Percentiles rank a stretch among this genome's conserved stretches.
Evolutionary conservation across 2,113 vertebrate species (phyloP).

Genomic region (Platichthys stellatus): DNA sequence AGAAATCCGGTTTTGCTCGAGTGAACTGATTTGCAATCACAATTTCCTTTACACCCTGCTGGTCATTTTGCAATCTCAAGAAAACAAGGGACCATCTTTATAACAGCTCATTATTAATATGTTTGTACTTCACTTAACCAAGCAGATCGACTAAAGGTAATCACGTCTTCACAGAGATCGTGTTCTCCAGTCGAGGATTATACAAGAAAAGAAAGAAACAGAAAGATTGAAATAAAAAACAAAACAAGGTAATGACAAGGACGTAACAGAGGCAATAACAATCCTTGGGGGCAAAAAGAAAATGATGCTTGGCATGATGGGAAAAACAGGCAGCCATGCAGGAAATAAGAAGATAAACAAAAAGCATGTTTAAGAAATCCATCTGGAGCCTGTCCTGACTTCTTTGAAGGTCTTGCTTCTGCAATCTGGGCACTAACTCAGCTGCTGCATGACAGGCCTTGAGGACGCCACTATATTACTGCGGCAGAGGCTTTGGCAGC

Average conservation of each 20-base stretch:
- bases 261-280: not conserved
- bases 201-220: not conserved
- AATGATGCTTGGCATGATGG: slow-evolving; percentile 27
- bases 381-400: slow-evolving; percentile 24
- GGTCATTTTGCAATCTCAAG: slow-evolving; percentile 13
- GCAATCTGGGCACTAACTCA: slow-evolving; percentile 50
- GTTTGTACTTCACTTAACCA: not conserved
- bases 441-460: slow-evolving; percentile 45
- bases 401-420: slow-evolving; percentile 51
- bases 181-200: not conserved
- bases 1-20: slow-evolving; percentile 8
- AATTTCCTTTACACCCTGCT: slow-evolving; percentile 34
- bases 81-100: slow-evolving; percentile 6
- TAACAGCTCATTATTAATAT: slow-evolving; percentile 26
- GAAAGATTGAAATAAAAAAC: not conserved
- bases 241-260: slow-evolving; percentile 34
- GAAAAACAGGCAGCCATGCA: slow-evolving; percentile 31
- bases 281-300: no score
- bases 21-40: slow-evolving; percentile 13
- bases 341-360: slow-evolving; percentile 35
- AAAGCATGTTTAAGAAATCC: slow-evolving; percentile 14
- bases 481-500: slow-evolving; percentile 7
- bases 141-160: no score
- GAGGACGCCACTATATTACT: slow-evolving; percentile 42
- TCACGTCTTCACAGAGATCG: no score